Percentiles rank a stretch among this genome's conserved stretches.
phyloP scores from a whole-genome alignment of 2,797 vertebrate genomes.

The Lophius americanus region DNA sequence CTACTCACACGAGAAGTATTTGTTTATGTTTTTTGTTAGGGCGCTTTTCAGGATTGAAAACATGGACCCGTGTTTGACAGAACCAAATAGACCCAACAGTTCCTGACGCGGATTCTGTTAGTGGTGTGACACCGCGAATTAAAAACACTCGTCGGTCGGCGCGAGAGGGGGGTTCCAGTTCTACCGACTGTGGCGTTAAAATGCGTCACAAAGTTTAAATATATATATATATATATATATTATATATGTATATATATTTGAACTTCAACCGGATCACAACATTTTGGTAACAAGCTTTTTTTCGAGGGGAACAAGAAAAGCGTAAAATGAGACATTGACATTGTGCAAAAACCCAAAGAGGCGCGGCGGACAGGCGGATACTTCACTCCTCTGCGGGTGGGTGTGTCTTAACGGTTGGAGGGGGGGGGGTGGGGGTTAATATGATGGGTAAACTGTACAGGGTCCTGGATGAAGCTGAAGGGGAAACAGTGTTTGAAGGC shows the following conservation, averaged over 20 bases:
- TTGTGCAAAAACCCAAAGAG: constrained; percentile 71
- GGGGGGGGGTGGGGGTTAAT: constrained; percentile 26
- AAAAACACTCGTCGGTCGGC: constrained; percentile 14
- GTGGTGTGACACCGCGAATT: constrained; percentile 17
- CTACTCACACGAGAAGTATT: background rate
- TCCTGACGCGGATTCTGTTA: constrained; percentile 7
- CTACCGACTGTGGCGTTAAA: constrained; percentile 5
- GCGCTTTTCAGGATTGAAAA: constrained; percentile 11
- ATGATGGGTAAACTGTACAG: constrained; percentile 60
- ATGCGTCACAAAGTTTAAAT: too few relatives aligned
- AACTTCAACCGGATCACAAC: constrained; percentile 86
- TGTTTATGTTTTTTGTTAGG: constrained; percentile 1
- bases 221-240: too few relatives aligned
- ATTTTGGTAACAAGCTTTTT: constrained; percentile 85
- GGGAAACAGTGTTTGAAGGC: constrained; percentile 40
- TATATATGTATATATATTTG: too few relatives aligned
- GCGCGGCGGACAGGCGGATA: constrained; percentile 78
- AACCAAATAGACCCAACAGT: constrained; percentile 15
- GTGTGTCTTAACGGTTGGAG: constrained; percentile 16
- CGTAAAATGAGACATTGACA: constrained; percentile 31
- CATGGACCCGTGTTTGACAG: background rate
- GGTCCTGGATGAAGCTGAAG: constrained; percentile 52
- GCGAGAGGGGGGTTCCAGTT: constrained; percentile 2
- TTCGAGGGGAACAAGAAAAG: constrained; percentile 67
- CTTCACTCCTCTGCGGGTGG: constrained; percentile 85